These are phyloP conservation scores for Pycnomerus fuliginosus DNA, from an alignment of 2,888 invertebrate species.

Conservation along the genomic window DNA sequence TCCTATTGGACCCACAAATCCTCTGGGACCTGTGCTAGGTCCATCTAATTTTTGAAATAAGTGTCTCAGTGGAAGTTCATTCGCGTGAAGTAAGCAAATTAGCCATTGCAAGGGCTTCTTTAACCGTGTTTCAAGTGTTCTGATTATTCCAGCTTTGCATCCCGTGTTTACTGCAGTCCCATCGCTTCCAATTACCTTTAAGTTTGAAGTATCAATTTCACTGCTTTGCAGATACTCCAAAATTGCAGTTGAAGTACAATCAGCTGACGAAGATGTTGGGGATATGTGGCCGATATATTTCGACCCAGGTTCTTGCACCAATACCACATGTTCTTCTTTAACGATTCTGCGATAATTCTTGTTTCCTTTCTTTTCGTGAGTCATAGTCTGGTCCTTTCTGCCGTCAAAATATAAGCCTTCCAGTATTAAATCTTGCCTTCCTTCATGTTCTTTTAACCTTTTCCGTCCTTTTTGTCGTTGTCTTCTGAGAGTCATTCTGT, in stretches of 20 bases:
- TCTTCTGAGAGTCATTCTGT: constrained; percentile 9
- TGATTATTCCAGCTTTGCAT: constrained; percentile 28
- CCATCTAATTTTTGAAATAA: constrained; percentile 33
- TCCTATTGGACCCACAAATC: constrained; percentile 33
- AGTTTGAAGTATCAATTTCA: constrained; percentile 1
- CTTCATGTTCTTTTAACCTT: constrained; percentile 4
- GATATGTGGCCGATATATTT: constrained; percentile 18
- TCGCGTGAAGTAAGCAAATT: constrained; percentile 31
- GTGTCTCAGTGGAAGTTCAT: constrained; percentile 34
- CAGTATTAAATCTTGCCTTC: background rate
- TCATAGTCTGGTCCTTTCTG: constrained; percentile 9
- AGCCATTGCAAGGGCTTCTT: constrained; percentile 31
- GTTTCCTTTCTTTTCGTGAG: constrained; percentile 5
- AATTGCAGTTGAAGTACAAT: constrained; percentile 8
- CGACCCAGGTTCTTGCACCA: constrained; percentile 24
- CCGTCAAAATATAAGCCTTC: constrained; percentile 23
- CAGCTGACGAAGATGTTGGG: constrained; percentile 5
- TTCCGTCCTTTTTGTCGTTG: constrained; percentile 4
- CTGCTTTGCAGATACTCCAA: constrained; percentile 6
- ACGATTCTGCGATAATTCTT: constrained; percentile 14
- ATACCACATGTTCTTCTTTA: constrained; percentile 27
- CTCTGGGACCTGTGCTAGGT: constrained; percentile 30
- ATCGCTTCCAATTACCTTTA: constrained; percentile 27
- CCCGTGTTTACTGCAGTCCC: constrained; percentile 33
- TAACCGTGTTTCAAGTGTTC: constrained; percentile 25